phyloP scores from a whole-genome alignment of 2,888 invertebrate species.

The Taenaris catops region DNA sequence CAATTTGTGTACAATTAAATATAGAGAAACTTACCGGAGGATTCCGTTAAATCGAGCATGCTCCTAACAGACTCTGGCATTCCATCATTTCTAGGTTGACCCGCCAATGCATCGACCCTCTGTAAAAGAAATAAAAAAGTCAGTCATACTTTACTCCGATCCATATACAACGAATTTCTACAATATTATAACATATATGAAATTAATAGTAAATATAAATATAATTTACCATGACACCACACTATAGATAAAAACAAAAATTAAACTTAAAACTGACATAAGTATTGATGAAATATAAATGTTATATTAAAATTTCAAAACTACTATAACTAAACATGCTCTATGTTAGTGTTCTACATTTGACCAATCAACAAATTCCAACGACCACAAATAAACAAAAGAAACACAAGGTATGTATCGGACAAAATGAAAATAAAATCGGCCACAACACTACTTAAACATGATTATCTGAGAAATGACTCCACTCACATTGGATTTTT shows the following conservation, averaged over 20 bases:
- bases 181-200: constrained; percentile 13
- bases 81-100: constrained; percentile 51
- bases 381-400: constrained; percentile 4
- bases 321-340: constrained; percentile 8
- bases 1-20: too few relatives aligned
- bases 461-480: constrained; percentile 21
- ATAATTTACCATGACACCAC: constrained; percentile 2
- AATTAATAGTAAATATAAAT: constrained; percentile 2
- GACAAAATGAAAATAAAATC: constrained; percentile 27
- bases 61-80: constrained; percentile 60
- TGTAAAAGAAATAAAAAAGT: constrained; percentile 28
- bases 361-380: constrained; percentile 5
- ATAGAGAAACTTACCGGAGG: constrained; percentile 62
- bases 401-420: neutral
- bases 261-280: neutral
- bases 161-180: constrained; percentile 12
- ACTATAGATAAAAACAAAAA: constrained; percentile 5
- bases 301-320: constrained; percentile 1
- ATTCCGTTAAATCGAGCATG: constrained; percentile 58
- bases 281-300: neutral
- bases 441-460: constrained; percentile 19
- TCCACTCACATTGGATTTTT: constrained; percentile 56
- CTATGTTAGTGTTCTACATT: constrained; percentile 3
- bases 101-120: constrained; percentile 49
- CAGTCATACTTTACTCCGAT: too few relatives aligned